A percentile compares a stretch with the other conserved stretches of the same genome.
These are phyloP conservation scores for Montipora foliosa DNA, from an alignment of 64 coral and sea anemone genomes.

Conservation along the genomic window DNA sequence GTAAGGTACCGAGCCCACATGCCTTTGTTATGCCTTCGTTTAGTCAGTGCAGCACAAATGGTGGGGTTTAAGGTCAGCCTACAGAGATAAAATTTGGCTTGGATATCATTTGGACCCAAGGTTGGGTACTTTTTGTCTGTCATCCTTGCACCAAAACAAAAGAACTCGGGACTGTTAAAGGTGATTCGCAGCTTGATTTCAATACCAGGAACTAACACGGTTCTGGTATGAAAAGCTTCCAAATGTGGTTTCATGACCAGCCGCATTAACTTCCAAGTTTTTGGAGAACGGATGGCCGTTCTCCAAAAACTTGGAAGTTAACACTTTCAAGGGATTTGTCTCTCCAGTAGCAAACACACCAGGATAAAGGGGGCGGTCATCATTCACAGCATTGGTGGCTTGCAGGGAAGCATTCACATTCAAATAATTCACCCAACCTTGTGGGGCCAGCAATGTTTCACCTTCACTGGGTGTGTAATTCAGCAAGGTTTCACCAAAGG, in stretches of 20 bases:
- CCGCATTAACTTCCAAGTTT: too few species aligned
- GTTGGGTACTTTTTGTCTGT: not conserved
- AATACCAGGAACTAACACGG: too few species aligned
- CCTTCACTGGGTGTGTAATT: too few species aligned
- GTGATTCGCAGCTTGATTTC: too few species aligned
- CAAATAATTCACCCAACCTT: conserved; percentile 15
- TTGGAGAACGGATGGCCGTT: too few species aligned
- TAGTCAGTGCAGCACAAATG: not conserved
- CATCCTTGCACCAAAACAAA: too few species aligned
- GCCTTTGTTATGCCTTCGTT: not conserved
- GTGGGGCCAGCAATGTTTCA: not conserved
- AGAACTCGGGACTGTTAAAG: too few species aligned
- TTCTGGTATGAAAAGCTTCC: too few species aligned
- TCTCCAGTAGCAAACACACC: too few species aligned
- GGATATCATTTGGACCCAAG: not conserved
- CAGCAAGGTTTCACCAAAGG: too few species aligned
- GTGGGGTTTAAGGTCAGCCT: not conserved
- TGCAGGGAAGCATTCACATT: not conserved
- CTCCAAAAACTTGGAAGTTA: not conserved
- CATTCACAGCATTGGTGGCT: not conserved
- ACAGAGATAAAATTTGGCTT: conserved; percentile 1
- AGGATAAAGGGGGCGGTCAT: too few species aligned
- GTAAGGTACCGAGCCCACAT: not conserved
- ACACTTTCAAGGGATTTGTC: not conserved
- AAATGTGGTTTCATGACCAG: too few species aligned